A percentile compares a stretch with the other conserved stretches of the same genome.
Conservation (phyloP, 2,797 vertebrate species). For the Glyptemys insculpta region DNA sequence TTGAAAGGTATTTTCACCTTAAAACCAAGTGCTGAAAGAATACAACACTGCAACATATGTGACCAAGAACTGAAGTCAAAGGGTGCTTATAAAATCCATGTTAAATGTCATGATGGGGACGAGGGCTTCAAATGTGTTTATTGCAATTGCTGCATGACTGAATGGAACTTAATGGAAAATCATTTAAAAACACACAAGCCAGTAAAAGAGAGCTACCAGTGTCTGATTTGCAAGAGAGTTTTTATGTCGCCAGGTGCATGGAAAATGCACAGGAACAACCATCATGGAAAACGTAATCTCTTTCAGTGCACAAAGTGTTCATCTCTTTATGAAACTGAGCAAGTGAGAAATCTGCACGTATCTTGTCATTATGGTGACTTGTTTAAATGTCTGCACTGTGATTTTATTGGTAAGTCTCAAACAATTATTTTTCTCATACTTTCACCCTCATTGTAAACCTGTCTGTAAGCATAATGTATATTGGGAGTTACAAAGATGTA, state of each 20-base stretch:
- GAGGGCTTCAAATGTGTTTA: conserved; percentile 68
- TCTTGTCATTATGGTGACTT: conserved; percentile 39
- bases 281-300: conserved; percentile 1
- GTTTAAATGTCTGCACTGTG: conserved; percentile 58
- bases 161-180: conserved; percentile 76
- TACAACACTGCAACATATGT: not conserved
- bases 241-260: conserved; percentile 52
- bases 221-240: conserved; percentile 37
- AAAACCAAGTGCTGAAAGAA: not conserved
- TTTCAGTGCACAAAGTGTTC: conserved; percentile 37
- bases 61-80: conserved; percentile 14
- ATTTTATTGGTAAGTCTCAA: conserved; percentile 70
- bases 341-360: conserved; percentile 50
- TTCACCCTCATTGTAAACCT: not conserved
- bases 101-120: conserved; percentile 52
- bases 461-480: rapidly evolving
- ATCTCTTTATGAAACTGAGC: conserved; percentile 51
- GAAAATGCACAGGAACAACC: conserved; percentile 45
- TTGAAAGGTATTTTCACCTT: not conserved
- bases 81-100: conserved; percentile 51
- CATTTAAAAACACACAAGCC: conserved; percentile 66
- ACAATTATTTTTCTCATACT: not conserved
- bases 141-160: conserved; percentile 61
- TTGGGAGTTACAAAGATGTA: not conserved
- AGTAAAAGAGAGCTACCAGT: conserved; percentile 39